phyloP scores from a whole-genome alignment of 2,797 vertebrate genomes.

The Anableps anableps region DNA sequence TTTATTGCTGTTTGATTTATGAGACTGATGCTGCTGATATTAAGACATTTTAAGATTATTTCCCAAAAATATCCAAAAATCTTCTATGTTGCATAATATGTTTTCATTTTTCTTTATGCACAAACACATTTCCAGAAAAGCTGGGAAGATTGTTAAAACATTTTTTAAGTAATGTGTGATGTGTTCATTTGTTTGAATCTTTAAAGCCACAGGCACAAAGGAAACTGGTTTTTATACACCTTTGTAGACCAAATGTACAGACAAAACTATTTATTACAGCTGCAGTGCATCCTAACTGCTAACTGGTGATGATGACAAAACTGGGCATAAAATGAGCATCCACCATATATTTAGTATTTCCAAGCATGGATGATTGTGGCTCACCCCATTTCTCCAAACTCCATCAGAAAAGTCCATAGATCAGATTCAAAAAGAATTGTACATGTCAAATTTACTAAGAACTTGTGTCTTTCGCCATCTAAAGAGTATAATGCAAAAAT shows the following conservation, averaged over 20 bases:
- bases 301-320: neutral
- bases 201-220: neutral
- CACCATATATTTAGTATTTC: neutral
- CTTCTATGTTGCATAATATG: no score
- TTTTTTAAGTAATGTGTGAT: neutral
- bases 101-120: neutral
- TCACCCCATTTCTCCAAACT: neutral
- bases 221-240: neutral
- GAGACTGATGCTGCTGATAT: neutral
- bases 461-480: neutral
- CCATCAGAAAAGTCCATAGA: neutral
- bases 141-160: neutral
- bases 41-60: neutral
- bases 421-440: neutral
- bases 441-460: neutral
- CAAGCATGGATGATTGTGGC: neutral
- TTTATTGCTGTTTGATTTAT: conserved; percentile 8
- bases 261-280: neutral
- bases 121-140: neutral
- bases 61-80: neutral
- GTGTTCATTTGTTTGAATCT: neutral
- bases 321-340: neutral
- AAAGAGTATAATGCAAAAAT: neutral
- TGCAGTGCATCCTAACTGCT: neutral
- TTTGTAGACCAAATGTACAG: neutral